phyloP scores from a whole-genome alignment of 2,113 vertebrate genomes.

The Corynorhinus townsendii region DNA sequence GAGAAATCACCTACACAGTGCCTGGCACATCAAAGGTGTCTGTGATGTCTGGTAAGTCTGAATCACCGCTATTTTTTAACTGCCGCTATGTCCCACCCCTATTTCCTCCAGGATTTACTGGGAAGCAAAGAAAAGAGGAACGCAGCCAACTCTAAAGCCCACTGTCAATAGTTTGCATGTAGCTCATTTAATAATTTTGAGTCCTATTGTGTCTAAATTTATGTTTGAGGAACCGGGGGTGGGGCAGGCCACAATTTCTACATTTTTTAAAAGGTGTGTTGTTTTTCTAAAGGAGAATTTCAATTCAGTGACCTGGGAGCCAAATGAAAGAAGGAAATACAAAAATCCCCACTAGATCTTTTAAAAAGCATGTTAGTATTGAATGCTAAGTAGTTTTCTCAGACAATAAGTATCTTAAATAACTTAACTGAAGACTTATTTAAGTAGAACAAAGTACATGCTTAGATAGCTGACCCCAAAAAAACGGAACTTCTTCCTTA shows the following conservation, averaged over 20 bases:
- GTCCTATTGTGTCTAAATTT: conserved; percentile 58
- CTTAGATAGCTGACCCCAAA: neutral
- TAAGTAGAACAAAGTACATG: neutral
- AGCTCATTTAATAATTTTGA: conserved; percentile 13
- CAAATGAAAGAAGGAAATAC: conserved; percentile 47
- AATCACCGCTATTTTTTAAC: conserved; percentile 44
- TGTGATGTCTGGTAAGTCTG: neutral
- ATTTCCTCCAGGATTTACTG: conserved; percentile 58
- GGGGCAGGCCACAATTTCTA: conserved; percentile 1
- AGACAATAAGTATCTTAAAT: neutral
- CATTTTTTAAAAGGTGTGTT: conserved; percentile 36
- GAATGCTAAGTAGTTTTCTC: neutral
- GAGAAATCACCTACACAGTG: neutral
- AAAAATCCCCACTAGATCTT: conserved; percentile 3
- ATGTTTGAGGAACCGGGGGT: conserved; percentile 40
- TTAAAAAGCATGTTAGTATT: neutral
- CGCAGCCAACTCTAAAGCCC: conserved; percentile 23
- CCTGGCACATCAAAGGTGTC: neutral
- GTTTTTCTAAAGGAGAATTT: conserved; percentile 46
- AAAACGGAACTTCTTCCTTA: neutral
- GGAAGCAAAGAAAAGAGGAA: conserved; percentile 56
- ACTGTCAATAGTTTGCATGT: neutral
- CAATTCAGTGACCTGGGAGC: neutral
- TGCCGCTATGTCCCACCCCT: conserved; percentile 18
- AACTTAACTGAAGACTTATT: neutral